Evolutionary conservation across 2,113 vertebrate genomes (phyloP).

Genomic region (Sylvilagus bachmani): DNA sequence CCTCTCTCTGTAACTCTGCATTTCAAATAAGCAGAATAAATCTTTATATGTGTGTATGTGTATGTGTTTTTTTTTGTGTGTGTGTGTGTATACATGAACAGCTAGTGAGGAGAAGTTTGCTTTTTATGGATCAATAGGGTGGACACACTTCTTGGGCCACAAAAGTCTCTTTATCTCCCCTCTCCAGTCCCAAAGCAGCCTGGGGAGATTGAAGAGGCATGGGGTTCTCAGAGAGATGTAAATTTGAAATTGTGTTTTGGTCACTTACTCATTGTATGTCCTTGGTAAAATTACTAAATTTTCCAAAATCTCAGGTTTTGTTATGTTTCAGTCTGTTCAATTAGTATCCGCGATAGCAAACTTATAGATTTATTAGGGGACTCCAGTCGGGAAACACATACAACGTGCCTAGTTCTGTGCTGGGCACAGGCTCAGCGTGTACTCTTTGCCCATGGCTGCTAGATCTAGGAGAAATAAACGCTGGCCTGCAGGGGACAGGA

Average conservation of each 20-base stretch:
- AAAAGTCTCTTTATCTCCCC: not conserved
- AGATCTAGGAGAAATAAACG: not conserved
- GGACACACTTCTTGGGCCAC: not conserved
- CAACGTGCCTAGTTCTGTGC: not conserved
- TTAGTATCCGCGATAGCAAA: not conserved
- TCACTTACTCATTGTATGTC: not conserved
- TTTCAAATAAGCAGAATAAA: too few relatives aligned
- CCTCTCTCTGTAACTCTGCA: too few relatives aligned
- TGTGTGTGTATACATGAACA: too few relatives aligned
- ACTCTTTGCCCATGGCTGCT: fast-evolving
- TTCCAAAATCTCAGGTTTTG: not conserved
- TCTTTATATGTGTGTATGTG: too few relatives aligned
- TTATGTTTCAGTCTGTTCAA: not conserved
- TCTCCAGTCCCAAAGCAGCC: not conserved
- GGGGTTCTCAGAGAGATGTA: not conserved
- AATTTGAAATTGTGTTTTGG: not conserved
- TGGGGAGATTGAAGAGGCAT: not conserved
- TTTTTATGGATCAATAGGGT: not conserved
- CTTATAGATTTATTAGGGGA: not conserved
- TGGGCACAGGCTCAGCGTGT: fast-evolving
- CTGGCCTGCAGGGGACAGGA: not conserved
- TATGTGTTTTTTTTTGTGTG: too few relatives aligned
- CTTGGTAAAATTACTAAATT: not conserved
- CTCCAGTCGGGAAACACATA: not conserved
- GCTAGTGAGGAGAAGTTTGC: not conserved